Evolutionary conservation across 2,113 vertebrate species (phyloP), one percentile per base, ranked within the genome.

Genomic region (Isichthys henryi): DNA sequence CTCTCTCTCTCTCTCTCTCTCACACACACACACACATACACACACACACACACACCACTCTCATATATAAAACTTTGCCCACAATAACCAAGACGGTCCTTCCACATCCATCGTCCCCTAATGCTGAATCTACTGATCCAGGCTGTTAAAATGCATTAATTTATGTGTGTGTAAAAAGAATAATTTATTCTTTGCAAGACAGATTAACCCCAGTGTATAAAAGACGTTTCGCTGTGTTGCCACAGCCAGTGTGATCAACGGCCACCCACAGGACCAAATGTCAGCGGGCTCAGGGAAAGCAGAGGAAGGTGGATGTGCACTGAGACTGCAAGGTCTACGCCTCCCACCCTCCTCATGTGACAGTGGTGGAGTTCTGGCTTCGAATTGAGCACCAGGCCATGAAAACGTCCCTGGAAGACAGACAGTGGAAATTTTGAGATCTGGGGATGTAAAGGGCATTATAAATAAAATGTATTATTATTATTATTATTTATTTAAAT

Each of bases 341-440:
- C 48, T 53, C 39, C 17, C 3, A 9, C 52, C 7, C 13, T 62
- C 90, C 91, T 94, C 94, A 95, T 92, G 95, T 93, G 77, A 96
- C 96, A 0, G 95, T 95, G 89, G 95, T 94, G 88, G 94, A 94
- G 93, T 92, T 96, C 90, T 95, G 95, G 46, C 94, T 94, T 88
- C 95, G 91, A 93, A 96, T 95, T 23, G 94, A 94, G 17, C 96
- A 95, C 96, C 96, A 96, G 46, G 95, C 95, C 94, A 95, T 95
- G 93, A 96, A 96, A 52, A 96, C 95, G 0, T 96, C 95, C 91
- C 96, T 96, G 53, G n/a, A 74, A 50, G 74, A 83, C 17, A 89
- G 19, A 56, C 31, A 89, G 5, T 35, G 46, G 45, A 17, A 43
- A 87, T 39, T 39, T 39, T 39, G 39, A 39, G 39, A 39, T 39